Evolutionary conservation across 2,113 vertebrate genomes (phyloP).

Genomic region (Megaceryle torquata): DNA sequence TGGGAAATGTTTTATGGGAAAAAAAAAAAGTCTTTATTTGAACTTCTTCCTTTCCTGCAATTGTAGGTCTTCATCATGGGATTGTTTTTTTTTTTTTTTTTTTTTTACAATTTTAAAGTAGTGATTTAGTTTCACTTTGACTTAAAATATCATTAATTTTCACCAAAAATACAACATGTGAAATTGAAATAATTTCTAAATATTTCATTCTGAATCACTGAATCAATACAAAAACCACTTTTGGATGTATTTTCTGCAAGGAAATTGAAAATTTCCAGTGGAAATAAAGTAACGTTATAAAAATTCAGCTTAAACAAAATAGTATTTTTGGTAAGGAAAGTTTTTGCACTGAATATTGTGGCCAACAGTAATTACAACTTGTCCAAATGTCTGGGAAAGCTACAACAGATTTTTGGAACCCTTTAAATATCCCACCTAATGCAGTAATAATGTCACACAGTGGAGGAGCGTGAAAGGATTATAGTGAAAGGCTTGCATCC

Average conservation of each 20-base stretch:
- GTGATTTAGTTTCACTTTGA: background rate
- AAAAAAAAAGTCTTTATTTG: background rate
- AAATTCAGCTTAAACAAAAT: background rate
- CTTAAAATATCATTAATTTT: background rate
- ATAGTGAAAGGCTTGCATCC: conserved; percentile 24
- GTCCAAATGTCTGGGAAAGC: conserved; percentile 26
- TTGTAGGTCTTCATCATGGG: background rate
- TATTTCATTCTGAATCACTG: background rate
- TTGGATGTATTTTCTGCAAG: background rate
- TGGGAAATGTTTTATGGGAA: background rate
- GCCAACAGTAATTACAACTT: conserved; percentile 8
- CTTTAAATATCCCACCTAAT: background rate
- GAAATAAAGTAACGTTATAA: conserved; percentile 11
- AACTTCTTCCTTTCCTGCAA: background rate
- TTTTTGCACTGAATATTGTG: background rate
- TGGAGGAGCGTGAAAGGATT: background rate
- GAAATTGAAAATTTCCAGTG: conserved; percentile 51
- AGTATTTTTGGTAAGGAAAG: background rate
- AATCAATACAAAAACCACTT: background rate
- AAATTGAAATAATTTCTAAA: background rate
- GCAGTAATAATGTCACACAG: background rate
- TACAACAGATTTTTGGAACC: background rate
- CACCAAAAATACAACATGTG: background rate
- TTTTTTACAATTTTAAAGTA: background rate
- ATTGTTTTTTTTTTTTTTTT: background rate